Base-by-base conservation (phyloP, 2,113 vertebrate genomes). In the Etheostoma spectabile region DNA sequence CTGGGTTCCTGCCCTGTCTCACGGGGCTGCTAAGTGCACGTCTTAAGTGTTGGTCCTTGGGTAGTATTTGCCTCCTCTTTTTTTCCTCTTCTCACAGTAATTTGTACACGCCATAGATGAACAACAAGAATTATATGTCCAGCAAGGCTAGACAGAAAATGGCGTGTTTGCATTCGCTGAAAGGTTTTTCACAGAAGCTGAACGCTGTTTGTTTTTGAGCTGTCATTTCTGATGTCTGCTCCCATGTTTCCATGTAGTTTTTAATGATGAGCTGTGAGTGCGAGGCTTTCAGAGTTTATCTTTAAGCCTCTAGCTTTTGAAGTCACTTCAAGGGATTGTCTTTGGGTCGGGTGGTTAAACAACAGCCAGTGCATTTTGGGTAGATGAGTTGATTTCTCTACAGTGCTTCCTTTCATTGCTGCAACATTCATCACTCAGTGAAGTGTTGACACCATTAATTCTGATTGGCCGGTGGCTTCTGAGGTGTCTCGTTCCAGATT, bases 251-350 rank as follows among this genome's bases (percentile, higher is more conserved):
- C 4, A 13, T 51, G 19, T 38, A 49, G 61, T 72, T 57, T 66
- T 84, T 66, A 60, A 77, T 74, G 79, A 82, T 30, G 30, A 16
- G 53, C 42, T 65, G 53, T 49, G 69, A 70, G 35, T 42, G 4
- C 45, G 56, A 46, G 13, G n/a, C 30, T 53, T 45, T 3, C 62
- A 12, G n/a, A 13, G 33, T 81, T 83, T 66, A 64, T 72, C 79
- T 83, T 66, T 38, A 66, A 71, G 68, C 46, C 16, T 67, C 48
- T 24, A 46, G 67, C 72, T 52, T 87, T 85, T 85, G 82, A 85
- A 80, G 73, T 68, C 19, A 60, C 82, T 89, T 89, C 82, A 89
- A 87, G 80, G 76, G 67, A 70, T 71, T 15, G 8, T 62, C 64
- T 76, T 30, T 16, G 13, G 61, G 21, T 78, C 45, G 2, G 51